Evolutionary conservation across 2,113 vertebrate genomes (phyloP), one percentile per base, ranked within the genome.

Genomic region (Saguinus midas): DNA sequence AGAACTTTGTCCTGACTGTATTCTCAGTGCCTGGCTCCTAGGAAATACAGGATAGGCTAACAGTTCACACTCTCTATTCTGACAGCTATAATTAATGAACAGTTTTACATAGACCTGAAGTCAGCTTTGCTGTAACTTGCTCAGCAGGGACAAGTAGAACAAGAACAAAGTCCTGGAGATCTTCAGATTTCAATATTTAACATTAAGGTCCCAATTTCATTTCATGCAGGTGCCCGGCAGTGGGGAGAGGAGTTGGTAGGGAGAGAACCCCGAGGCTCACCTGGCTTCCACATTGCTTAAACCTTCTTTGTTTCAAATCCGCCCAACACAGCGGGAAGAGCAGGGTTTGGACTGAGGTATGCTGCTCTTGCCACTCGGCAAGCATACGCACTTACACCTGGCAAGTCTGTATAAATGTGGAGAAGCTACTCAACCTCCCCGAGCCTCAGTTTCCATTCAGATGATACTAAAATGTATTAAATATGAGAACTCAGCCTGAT

Each of bases 401-500:
- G 61, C 48, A n/a, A 43, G 50, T 43, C 37, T 8, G 23, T 23
- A 25, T 37, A 12, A 17, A 20, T 21, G 37, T 48, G 35, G 8
- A 92, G 57, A 75, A 58, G 43, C 68, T 27, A 20, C 40, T 29
- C 12, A 45, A 45, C 3, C 6, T 70, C 48, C 52, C 75, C 25
- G n/a, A 66, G 55, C 68, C 52, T 91, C 40, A 8, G 58, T 84
- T n/a, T 91, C 64, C 64, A n/a, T 50, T 12, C n/a, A 92, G n/a
- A n/a, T 35, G 43, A 43, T 27, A 75, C 90, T 81, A 52, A 91
- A 91, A 40, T 95, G 13, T 64, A 72, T 92, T 81, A 72, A 37
- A 23, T 57, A 45, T 61, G 80, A 87, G 95, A 94, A 85, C 52
- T 73, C 76, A 89, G 48, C 40, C 96, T 83, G 43, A 84, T 91